phyloP scores from a whole-genome alignment of 2,888 invertebrate genomes.

The Hofmannophila pseudospretella region DNA sequence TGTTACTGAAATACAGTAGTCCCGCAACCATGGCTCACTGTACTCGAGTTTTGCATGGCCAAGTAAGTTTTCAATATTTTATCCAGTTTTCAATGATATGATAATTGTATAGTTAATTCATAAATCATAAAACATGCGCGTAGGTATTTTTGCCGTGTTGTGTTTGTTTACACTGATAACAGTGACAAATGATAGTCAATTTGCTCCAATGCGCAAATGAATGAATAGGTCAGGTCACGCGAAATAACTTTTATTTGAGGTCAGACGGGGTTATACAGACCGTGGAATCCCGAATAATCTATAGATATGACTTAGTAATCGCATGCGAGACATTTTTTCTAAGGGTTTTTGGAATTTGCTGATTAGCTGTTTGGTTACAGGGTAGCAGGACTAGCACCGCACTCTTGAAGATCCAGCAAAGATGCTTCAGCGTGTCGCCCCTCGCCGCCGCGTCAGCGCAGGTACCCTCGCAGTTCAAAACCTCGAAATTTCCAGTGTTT shows the following conservation, averaged over 20 bases:
- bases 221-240: conserved; percentile 49
- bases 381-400: conserved; percentile 75
- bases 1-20: conserved; percentile 46
- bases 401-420: conserved; percentile 82
- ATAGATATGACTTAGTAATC: conserved; percentile 12
- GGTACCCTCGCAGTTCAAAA: conserved; percentile 43
- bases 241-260: conserved; percentile 38
- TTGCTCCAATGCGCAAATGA: conserved; percentile 38
- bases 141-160: conserved; percentile 12
- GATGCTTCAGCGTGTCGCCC: conserved; percentile 91
- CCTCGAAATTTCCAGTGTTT: conserved; percentile 33
- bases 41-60: conserved; percentile 86
- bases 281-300: conserved; percentile 20
- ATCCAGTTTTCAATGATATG: background rate
- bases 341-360: conserved; percentile 6
- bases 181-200: conserved; percentile 23
- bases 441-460: conserved; percentile 85
- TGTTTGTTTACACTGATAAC: conserved; percentile 55
- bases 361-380: conserved; percentile 41
- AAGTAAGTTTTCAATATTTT: conserved; percentile 70
- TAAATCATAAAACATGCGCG: background rate
- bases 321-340: conserved; percentile 1
- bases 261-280: conserved; percentile 31
- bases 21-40: conserved; percentile 85
- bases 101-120: no score